Conservation (phyloP, 2,888 invertebrate species). For the Tetropium fuscum region DNA sequence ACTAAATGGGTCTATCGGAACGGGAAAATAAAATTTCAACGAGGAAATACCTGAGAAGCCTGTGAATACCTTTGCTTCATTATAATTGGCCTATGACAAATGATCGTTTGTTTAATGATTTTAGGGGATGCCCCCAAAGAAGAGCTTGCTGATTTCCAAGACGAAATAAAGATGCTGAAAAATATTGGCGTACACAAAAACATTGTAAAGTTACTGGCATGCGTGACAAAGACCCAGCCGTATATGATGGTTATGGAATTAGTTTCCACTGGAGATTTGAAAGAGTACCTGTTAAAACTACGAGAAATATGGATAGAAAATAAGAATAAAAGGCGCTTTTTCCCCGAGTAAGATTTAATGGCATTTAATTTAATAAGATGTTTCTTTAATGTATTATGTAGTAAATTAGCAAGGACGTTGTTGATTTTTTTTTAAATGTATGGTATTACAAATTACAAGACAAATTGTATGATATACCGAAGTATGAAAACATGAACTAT, state of each 20-base stretch:
- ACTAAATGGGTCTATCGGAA: too few species aligned
- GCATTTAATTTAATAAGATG: too few species aligned
- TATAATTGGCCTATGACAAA: neutral
- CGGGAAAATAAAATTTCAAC: too few species aligned
- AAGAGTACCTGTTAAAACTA: slow-evolving; percentile 71
- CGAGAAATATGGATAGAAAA: slow-evolving; percentile 54
- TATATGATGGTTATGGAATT: slow-evolving; percentile 83
- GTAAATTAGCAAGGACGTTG: too few species aligned
- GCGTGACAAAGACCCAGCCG: slow-evolving; percentile 77
- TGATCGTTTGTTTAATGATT: neutral
- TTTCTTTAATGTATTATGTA: too few species aligned
- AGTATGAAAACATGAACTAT: too few species aligned
- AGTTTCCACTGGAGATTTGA: slow-evolving; percentile 81
- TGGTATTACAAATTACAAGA: too few species aligned
- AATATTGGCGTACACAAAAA: slow-evolving; percentile 83
- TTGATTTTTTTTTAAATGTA: too few species aligned
- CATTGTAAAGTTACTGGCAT: slow-evolving; percentile 80
- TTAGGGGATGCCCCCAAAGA: slow-evolving; percentile 69
- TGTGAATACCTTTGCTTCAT: too few species aligned
- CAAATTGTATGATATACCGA: too few species aligned
- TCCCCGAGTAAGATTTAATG: slow-evolving; percentile 48
- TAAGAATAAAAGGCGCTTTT: slow-evolving; percentile 39
- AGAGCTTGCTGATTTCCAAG: slow-evolving; percentile 77
- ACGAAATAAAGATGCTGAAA: slow-evolving; percentile 83
- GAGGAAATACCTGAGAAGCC: too few species aligned